Base-by-base conservation (phyloP, 2,797 vertebrate species). In the Ctenopoma multispine region DNA sequence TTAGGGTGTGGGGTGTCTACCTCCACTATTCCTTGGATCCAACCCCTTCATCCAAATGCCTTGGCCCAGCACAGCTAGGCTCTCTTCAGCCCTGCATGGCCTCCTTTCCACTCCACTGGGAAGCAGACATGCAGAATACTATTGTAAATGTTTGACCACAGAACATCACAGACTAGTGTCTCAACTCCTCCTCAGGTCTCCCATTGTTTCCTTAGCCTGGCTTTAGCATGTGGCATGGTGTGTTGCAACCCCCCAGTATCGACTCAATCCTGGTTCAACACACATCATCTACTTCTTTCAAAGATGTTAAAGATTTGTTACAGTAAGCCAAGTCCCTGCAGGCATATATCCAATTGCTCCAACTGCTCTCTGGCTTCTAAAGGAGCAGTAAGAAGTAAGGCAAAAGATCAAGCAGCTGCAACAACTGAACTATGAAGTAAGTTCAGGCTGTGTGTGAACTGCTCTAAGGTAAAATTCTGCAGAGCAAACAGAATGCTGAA, bases 91-190 rank as follows among this genome's bases (percentile, higher is more conserved):
- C 49, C 77, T 65, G 67, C 62, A 64, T 79, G 74, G 77, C 76
- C 81, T 83, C 77, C 71, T 90, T 93, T 91, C 82, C 89, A 84
- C 88, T 90, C 77, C 77, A 83, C 77, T 88, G 81, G 71, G 80
- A 81, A 86, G 83, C 84, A 90, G 91, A 92, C 82, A 88, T 83
- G 82, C 82, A 75, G 76, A 79, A 80, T 82, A 75, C 77, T 56
- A 69, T 87, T 74, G 63, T 89, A 86, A 91, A 93, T 82, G 85
- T 84, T 88, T 79, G 87, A 75, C 85, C 87, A 80, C 79, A 71
- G 75, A 79, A 83, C 69, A 78, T 88, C 77, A 91, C 79, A 89
- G 84, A 63, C 34, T 53, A 43, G 65, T 11, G 69, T 83, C 80
- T 79, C 77, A 47, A 72, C 77, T 69, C 67, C 56, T 54, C 79